phyloP scores from a whole-genome alignment of 35 echinoderm and acorn worm genomes.

The Apostichopus californicus region DNA sequence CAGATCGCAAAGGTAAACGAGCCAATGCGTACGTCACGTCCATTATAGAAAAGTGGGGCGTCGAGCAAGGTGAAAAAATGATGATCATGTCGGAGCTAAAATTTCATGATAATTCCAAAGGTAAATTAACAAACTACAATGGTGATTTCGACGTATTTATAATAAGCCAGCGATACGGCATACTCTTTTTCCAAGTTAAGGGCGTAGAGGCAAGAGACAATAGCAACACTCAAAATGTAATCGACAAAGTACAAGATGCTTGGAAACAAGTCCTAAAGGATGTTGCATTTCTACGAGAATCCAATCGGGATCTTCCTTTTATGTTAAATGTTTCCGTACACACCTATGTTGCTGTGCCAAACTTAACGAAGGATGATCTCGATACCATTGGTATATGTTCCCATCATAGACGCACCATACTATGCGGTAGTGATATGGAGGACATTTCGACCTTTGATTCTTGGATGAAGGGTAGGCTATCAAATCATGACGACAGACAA shows the following conservation, averaged over 20 bases:
- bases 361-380: not conserved
- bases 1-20: constrained; percentile 31
- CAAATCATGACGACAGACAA: not conserved
- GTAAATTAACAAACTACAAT: constrained; percentile 26
- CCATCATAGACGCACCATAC: not conserved
- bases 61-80: not conserved
- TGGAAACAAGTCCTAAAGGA: constrained; percentile 27
- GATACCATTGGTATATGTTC: not conserved
- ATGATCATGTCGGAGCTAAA: constrained; percentile 6
- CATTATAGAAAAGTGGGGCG: not conserved
- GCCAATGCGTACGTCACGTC: not conserved
- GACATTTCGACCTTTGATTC: not conserved
- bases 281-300: constrained; percentile 24
- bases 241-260: not conserved
- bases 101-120: not conserved
- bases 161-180: not conserved
- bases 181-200: constrained; percentile 16
- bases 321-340: constrained; percentile 4
- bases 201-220: not conserved
- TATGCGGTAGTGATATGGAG: not conserved
- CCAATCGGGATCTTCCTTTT: constrained; percentile 27
- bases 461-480: not conserved
- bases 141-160: constrained; percentile 29
- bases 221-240: not conserved
- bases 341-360: constrained; percentile 4